phyloP scores from a whole-genome alignment of 1,140 invertebrate genomes.

The Asbolus verrucosus region DNA sequence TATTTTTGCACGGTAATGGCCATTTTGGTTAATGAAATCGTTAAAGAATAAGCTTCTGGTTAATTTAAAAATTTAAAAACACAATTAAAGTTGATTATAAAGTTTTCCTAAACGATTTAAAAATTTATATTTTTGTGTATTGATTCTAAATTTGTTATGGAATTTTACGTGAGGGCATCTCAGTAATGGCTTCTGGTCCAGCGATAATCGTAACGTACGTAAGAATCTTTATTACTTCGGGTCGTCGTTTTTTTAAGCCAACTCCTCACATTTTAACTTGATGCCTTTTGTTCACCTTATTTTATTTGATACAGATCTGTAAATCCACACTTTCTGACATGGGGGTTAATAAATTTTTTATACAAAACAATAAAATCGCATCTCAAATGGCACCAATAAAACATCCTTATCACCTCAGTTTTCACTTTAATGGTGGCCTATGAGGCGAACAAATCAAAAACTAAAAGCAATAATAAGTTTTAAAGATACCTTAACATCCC shows the following conservation, averaged over 20 bases:
- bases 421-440: background rate
- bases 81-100: background rate
- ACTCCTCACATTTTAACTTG: slow-evolving; percentile 3
- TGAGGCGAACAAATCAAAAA: slow-evolving; percentile 10
- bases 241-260: background rate
- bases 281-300: slow-evolving; percentile 2
- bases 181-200: slow-evolving; percentile 6
- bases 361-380: slow-evolving; percentile 4
- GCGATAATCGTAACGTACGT: slow-evolving; percentile 7
- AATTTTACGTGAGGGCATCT: background rate
- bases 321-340: background rate
- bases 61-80: background rate
- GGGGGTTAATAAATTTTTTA: slow-evolving; percentile 2
- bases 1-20: background rate
- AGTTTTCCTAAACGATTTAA: background rate
- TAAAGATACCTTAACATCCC: slow-evolving; percentile 48
- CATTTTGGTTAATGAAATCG: slow-evolving; percentile 3
- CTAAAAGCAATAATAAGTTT: slow-evolving; percentile 44
- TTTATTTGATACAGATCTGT: slow-evolving; percentile 4
- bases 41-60: slow-evolving; percentile 1
- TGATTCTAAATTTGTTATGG: slow-evolving; percentile 1
- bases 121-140: background rate
- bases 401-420: background rate
- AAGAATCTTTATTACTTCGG: background rate
- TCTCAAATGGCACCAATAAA: background rate